A percentile compares a stretch with the other conserved stretches of the same genome.
These are phyloP conservation scores for Hippocampus zosterae DNA, from an alignment of 2,113 vertebrate genomes.

Conservation along the genomic window DNA sequence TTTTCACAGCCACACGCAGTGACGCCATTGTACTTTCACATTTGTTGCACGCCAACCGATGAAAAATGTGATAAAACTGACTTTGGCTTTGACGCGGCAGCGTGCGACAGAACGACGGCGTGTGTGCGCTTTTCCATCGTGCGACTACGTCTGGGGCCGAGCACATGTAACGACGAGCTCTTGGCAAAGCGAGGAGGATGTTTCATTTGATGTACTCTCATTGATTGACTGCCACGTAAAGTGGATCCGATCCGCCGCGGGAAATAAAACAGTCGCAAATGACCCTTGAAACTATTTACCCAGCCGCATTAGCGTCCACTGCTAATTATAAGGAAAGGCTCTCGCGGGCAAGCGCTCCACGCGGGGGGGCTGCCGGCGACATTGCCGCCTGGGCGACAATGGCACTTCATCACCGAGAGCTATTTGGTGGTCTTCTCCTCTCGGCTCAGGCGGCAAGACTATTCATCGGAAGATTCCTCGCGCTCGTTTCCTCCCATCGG, in stretches of 20 bases:
- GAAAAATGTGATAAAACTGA: constrained; percentile 23
- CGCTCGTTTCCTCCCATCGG: background rate
- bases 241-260: constrained; percentile 19
- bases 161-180: background rate
- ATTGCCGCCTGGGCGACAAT: background rate
- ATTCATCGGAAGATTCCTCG: background rate
- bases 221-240: constrained; percentile 23
- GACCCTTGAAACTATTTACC: constrained; percentile 24
- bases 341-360: background rate
- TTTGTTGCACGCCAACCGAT: constrained; percentile 7
- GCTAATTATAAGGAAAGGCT: constrained; percentile 43
- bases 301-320: constrained; percentile 15
- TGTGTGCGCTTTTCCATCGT: background rate
- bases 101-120: background rate
- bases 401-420: background rate
- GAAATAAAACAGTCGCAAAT: constrained; percentile 29
- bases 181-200: background rate
- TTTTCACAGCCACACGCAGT: no score
- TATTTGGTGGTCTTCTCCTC: background rate
- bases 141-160: background rate
- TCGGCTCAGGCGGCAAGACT: background rate
- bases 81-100: background rate
- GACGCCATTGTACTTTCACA: no score
- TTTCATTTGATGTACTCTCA: constrained; percentile 20
- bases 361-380: background rate